Conservation (phyloP, 2,888 invertebrate species). For the Himalopsyche kuldschensis region DNA sequence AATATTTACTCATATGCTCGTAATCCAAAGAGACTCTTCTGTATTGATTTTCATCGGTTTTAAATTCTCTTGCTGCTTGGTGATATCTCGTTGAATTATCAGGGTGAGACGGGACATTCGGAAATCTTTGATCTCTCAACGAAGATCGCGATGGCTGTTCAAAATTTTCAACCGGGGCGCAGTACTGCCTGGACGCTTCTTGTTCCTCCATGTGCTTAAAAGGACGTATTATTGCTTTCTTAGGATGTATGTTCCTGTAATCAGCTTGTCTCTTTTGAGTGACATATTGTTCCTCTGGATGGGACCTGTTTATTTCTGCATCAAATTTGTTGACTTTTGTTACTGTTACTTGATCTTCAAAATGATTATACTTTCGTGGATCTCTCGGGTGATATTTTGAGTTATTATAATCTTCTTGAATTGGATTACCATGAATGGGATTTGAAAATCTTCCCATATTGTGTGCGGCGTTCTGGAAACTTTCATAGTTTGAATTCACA, state of each 20-base stretch:
- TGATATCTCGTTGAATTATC: not conserved
- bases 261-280: slow-evolving; percentile 22
- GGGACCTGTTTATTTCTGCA: not conserved
- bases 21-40: not conserved
- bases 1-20: not conserved
- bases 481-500: not conserved
- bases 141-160: not conserved
- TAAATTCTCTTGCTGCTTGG: not conserved
- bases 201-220: not conserved
- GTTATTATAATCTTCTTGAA: not conserved
- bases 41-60: not conserved
- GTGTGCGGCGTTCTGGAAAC: not conserved
- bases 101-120: not conserved
- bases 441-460: not conserved
- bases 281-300: not conserved
- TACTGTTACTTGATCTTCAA: not conserved
- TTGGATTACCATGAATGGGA: not conserved
- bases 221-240: slow-evolving; percentile 33
- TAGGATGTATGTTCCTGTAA: slow-evolving; percentile 37
- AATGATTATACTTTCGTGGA: not conserved
- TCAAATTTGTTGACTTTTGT: not conserved
- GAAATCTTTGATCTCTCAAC: not conserved
- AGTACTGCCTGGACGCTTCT: not conserved
- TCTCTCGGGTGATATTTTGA: not conserved
- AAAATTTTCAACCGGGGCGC: not conserved